Base-by-base conservation (phyloP, 2,113 vertebrate genomes). In the Tauraco erythrolophus region DNA sequence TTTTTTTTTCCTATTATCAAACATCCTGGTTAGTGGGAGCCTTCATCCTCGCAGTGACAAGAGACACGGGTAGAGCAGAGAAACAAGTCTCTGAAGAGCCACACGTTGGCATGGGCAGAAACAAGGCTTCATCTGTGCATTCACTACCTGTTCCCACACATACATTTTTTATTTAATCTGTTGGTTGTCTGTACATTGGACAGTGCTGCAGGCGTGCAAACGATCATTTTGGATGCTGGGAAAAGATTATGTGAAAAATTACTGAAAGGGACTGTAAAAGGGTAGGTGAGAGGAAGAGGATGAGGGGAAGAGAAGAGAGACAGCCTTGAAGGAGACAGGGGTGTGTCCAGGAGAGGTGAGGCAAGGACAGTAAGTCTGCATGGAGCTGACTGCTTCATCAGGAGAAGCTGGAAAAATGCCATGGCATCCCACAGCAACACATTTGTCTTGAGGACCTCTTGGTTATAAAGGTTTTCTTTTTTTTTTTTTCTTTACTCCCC, bases 331-430 rank as follows among this genome's bases (percentile, higher is more conserved):
- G 50, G 86, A 92, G 48, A 65, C 24, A 22, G 37, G 7, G 7
- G 19, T 19, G 71, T 84, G 62, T 82, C 53, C 77, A 92, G 65
- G 58, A 84, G 91, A 97, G 82, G 89, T 91, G 92, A 97, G 87
- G 53, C 88, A 79, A 27, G 74, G 83, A 94, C 54, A 60, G 7
- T 46, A 53, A 74, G 25, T 50, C 64, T 66, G 61, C n/a, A 8
- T 41, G 81, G 82, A 75, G 62, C 70, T 97, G 92, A 97, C 77
- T 97, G 41, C 88, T 98, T 98, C 96, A 97, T 93, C 97, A 97
- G 90, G 56, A 96, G 62, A 77, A 70, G 39, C 86, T 98, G 97
- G 93, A 97, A 27, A 39, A 19, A 24, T 57, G 92, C 96, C 96
- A 97, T 82, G 65, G 14, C 82, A 96, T 96, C 97, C 84, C 92